These are phyloP conservation scores for Carduelis carduelis DNA, from an alignment of 2,797 vertebrate genomes.

Conservation along the genomic window DNA sequence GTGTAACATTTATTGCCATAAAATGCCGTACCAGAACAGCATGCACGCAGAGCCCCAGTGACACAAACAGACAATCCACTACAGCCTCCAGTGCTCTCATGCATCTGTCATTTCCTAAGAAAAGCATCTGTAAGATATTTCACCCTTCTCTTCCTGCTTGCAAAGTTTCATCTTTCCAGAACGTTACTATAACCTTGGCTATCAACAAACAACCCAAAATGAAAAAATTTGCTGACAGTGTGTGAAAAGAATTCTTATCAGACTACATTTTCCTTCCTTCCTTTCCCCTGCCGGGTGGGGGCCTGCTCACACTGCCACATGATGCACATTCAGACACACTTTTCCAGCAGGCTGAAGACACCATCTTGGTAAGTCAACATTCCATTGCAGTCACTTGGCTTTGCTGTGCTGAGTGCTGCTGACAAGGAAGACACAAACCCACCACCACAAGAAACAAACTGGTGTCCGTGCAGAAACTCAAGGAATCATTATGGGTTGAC, in stretches of 20 bases:
- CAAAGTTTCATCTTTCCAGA: background rate
- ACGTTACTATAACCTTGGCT: background rate
- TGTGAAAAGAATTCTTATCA: background rate
- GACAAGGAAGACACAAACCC: background rate
- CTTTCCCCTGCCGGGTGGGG: background rate
- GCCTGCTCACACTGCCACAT: background rate
- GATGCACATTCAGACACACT: background rate
- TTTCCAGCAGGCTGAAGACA: background rate
- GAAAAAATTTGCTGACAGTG: conserved; percentile 21
- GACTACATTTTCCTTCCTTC: conserved; percentile 38
- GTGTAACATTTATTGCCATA: background rate
- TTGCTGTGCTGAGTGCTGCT: background rate
- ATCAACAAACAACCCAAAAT: conserved; percentile 17
- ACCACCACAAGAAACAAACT: background rate
- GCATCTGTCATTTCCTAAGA: background rate
- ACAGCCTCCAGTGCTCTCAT: background rate
- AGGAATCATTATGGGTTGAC: background rate
- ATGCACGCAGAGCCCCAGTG: background rate
- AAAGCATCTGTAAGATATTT: conserved; percentile 32
- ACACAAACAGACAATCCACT: background rate
- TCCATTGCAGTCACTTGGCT: background rate
- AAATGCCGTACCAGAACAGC: background rate
- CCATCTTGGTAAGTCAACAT: background rate
- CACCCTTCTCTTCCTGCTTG: background rate
- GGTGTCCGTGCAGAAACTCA: background rate